A percentile compares a stretch with the other conserved stretches of the same genome.
Evolutionary conservation across 2,113 vertebrate species (phyloP).

Genomic region (Acanthochromis polyacanthus): DNA sequence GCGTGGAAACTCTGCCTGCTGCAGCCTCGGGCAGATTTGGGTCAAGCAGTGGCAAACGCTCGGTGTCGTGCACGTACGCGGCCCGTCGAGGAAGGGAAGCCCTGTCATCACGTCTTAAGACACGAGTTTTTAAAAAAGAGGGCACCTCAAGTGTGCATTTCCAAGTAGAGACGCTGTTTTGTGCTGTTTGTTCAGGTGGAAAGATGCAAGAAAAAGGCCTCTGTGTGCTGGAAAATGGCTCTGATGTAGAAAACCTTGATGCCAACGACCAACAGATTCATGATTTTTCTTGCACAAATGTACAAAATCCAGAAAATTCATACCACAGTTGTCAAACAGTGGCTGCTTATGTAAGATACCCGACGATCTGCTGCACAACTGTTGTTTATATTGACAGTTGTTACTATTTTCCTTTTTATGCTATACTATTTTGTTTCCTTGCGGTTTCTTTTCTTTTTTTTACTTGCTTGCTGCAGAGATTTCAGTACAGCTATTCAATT

Average conservation of each 20-base stretch:
- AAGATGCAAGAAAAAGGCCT: slow-evolving; percentile 10
- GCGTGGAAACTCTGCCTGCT: slow-evolving; percentile 19
- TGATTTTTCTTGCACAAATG: neutral
- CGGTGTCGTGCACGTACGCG: slow-evolving; percentile 27
- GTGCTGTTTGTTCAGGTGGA: neutral
- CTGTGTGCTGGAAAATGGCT: neutral
- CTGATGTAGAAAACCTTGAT: neutral
- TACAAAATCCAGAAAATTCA: neutral
- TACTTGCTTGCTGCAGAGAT: neutral
- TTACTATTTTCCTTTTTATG: slow-evolving; percentile 3
- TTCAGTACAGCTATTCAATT: slow-evolving; percentile 24
- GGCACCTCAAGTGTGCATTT: slow-evolving; percentile 16
- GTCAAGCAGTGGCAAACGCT: slow-evolving; percentile 68
- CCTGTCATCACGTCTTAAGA: slow-evolving; percentile 27
- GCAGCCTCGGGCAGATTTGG: slow-evolving; percentile 69
- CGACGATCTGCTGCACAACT: slow-evolving; percentile 19
- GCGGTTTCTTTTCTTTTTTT: neutral
- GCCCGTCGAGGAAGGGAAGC: slow-evolving; percentile 37
- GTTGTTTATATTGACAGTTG: slow-evolving; percentile 41
- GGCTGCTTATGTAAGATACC: neutral
- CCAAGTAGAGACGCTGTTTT: neutral
- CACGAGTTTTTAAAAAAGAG: slow-evolving; percentile 24
- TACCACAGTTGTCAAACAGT: slow-evolving; percentile 5
- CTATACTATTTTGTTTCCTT: neutral
- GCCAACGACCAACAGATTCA: neutral